Conservation (phyloP, 2,113 vertebrate genomes). For the Craseonycteris thonglongyai region DNA sequence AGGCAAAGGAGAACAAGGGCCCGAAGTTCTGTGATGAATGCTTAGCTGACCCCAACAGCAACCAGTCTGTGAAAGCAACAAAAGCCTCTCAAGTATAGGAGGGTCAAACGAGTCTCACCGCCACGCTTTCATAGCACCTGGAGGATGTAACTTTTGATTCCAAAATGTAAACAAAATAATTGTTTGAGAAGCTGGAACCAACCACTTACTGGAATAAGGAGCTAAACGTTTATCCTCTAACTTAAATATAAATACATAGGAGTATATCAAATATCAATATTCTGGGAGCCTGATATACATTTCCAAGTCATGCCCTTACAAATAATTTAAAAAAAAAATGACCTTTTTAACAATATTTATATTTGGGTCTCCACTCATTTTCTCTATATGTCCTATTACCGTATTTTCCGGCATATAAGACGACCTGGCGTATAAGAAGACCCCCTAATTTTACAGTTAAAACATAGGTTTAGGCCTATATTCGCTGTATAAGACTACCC, state of each 20-base stretch:
- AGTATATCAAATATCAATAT: background rate
- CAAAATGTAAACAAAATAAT: background rate
- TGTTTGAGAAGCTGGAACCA: background rate
- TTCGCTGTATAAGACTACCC: too few species aligned
- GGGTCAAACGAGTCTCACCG: background rate
- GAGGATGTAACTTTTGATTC: background rate
- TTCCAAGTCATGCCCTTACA: background rate
- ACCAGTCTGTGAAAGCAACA: background rate
- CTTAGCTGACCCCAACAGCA: background rate
- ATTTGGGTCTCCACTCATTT: background rate
- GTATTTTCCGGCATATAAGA: too few species aligned
- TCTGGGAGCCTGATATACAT: background rate
- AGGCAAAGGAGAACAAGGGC: background rate
- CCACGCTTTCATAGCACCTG: background rate
- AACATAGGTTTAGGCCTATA: too few species aligned
- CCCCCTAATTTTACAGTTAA: too few species aligned
- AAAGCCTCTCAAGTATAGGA: rapidly evolving
- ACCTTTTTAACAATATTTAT: background rate
- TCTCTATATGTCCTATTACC: background rate
- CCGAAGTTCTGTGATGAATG: background rate
- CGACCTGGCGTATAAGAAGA: too few species aligned
- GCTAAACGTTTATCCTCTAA: background rate
- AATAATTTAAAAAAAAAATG: background rate
- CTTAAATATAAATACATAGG: background rate
- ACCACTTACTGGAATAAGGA: background rate